These are phyloP conservation scores for Lycopodina hypogea DNA, from an alignment of 37 sponge, comb jelly and placozoan genomes.

Conservation along the genomic window DNA sequence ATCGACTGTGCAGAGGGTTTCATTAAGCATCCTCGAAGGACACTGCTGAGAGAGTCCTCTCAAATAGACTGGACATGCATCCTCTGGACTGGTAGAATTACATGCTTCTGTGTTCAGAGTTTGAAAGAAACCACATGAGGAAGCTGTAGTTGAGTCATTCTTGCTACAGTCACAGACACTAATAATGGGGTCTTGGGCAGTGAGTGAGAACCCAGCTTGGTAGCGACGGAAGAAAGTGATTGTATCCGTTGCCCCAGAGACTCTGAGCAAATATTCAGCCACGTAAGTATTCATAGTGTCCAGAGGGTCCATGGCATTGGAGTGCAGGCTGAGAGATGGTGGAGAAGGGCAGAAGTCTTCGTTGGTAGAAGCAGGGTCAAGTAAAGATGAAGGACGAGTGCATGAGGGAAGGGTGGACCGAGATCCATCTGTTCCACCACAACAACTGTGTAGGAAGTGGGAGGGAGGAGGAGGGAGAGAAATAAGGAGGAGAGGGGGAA, in stretches of 20 bases:
- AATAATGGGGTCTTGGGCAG: conserved; percentile 15
- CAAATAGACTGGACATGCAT: not conserved
- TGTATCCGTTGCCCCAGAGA: not conserved
- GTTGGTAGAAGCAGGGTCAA: not conserved
- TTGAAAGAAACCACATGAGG: not conserved
- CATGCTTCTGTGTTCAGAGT: not conserved
- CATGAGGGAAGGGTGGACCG: conserved; percentile 23
- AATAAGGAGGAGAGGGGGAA: not conserved
- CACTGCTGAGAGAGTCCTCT: too few relatives aligned
- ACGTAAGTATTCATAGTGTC: conserved; percentile 40
- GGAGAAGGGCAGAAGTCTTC: conserved; percentile 58
- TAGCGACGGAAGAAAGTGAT: conserved; percentile 32
- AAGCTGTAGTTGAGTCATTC: too few relatives aligned
- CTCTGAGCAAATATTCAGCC: conserved; percentile 51
- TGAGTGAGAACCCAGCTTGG: conserved; percentile 47
- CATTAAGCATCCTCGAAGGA: too few relatives aligned
- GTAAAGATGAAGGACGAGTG: conserved; percentile 9
- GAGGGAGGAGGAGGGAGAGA: not conserved
- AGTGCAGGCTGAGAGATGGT: conserved; percentile 18
- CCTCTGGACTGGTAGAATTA: not conserved
- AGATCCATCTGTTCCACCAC: not conserved
- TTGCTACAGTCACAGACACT: conserved; percentile 33
- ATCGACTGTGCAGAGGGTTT: too few relatives aligned
- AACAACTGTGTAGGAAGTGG: conserved; percentile 53
- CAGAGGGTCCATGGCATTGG: conserved; percentile 15